Percentiles rank a stretch among this genome's conserved stretches.
Evolutionary conservation across 2,888 invertebrate species (phyloP).

Genomic region (Celastrina argiolus): DNA sequence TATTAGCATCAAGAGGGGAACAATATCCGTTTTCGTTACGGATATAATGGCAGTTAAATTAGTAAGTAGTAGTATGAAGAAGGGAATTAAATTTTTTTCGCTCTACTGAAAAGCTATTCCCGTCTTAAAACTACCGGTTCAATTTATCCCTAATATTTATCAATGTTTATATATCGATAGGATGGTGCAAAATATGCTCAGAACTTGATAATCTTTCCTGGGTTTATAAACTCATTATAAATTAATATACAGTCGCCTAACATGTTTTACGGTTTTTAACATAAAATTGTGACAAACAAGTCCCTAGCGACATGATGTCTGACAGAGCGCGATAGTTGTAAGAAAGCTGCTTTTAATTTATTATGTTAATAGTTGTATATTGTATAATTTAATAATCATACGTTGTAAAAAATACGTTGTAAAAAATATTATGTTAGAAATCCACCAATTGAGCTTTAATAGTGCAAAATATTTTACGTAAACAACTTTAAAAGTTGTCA

Average conservation of each 20-base stretch:
- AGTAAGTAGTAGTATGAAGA: no score
- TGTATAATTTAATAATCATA: not conserved
- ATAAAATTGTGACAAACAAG: constrained; percentile 7
- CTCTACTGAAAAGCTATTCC: no score
- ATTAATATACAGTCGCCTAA: not conserved
- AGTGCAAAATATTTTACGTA: no score
- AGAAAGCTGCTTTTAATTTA: not conserved
- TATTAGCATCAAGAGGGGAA: no score
- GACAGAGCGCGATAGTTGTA: not conserved
- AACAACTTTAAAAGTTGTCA: not conserved
- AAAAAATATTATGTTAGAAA: not conserved
- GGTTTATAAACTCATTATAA: not conserved
- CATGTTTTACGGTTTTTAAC: not conserved
- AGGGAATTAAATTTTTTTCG: no score
- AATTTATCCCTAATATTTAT: no score
- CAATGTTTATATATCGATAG: no score
- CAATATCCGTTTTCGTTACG: no score
- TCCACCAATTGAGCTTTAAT: not conserved
- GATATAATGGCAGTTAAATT: no score
- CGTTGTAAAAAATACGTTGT: not conserved
- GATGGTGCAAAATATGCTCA: not conserved
- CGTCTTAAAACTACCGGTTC: no score
- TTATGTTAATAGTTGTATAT: not conserved
- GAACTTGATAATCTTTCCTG: not conserved
- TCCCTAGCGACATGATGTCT: constrained; percentile 10